Evolutionary conservation across 2,113 vertebrate genomes (phyloP), one percentile per base, ranked within the genome.

Genomic region (Grammomys dolichurus): DNA sequence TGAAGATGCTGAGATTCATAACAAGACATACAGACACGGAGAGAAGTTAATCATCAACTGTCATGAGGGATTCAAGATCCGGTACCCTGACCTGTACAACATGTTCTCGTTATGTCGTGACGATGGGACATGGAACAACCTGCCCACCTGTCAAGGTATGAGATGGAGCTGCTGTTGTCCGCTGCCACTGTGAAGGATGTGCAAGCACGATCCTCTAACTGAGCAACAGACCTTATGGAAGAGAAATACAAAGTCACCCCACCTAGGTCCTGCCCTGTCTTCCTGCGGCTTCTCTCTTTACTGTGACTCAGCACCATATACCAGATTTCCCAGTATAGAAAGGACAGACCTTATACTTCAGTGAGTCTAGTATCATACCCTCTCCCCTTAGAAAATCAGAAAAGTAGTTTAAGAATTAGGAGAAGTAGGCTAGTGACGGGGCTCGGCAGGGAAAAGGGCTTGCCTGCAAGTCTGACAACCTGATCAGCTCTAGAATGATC

Each of bases 141-240:
- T 99, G 94, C 99, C 99, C 96, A 98, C 98, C 97, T 99, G 99
- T 98, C 99, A 99, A 99, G 99, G 99, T 99, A 97, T 54, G 96
- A 96, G 97, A 93, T 72, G 88, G 96, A 89, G 95, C 86, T 40
- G 1, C 93, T 60, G 81, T 91, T 6, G 91, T 89, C 70, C 73
- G 89, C 70, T 82, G 88, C 54, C 60, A 4, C 4, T 58, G 60
- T 9, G 0, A 85, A 17, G 11, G 0, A 0, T 36, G 14, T 3
- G 31, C 0, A 16, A 20, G 3, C 28, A 0, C 6, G 3, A 36
- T 54, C 78, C 48, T 95, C 51, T 58, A 10, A 20, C 1, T 48
- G 54, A n/a, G 12, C 13, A 16, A n/a, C 0, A 24, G 73, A 19
- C 17, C n/a, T 43, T 26, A 0, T 1, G 19, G 56, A 0, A 1